A percentile compares a stretch with the other conserved stretches of the same genome.
These are phyloP conservation scores for Ophioderma brevispina DNA, from an alignment of 35 echinoderm and acorn worm genomes.

Conservation along the genomic window DNA sequence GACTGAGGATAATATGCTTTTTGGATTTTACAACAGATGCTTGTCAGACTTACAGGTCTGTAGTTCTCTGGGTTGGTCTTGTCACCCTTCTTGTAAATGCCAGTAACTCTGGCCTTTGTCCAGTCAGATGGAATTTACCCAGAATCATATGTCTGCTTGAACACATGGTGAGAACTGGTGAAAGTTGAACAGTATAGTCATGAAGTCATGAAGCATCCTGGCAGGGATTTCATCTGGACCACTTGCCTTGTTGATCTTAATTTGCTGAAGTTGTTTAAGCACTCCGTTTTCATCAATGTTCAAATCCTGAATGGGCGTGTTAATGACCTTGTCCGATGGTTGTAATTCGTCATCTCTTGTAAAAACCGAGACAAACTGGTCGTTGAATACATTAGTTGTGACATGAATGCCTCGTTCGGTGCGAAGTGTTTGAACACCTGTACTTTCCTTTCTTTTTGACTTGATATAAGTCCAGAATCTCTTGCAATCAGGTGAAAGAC, in stretches of 20 bases:
- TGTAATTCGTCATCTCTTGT: neutral
- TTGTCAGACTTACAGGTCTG: slow-evolving; percentile 41
- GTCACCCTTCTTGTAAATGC: slow-evolving; percentile 40
- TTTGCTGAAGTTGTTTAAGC: slow-evolving; percentile 12
- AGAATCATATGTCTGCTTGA: slow-evolving; percentile 14
- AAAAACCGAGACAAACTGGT: slow-evolving; percentile 24
- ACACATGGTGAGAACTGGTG: slow-evolving; percentile 31
- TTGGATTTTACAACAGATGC: slow-evolving; percentile 46
- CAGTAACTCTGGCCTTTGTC: slow-evolving; percentile 27
- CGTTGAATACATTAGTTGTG: neutral
- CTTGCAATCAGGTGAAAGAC: slow-evolving; percentile 12
- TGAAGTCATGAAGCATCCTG: neutral
- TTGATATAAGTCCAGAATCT: slow-evolving; percentile 51
- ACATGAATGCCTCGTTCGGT: neutral
- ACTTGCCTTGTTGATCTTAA: slow-evolving; percentile 18
- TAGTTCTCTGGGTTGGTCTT: slow-evolving; percentile 48
- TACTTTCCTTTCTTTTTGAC: neutral
- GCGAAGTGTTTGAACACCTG: slow-evolving; percentile 9
- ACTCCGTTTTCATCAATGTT: neutral
- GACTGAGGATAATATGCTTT: slow-evolving; percentile 44
- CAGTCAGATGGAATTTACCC: slow-evolving; percentile 35
- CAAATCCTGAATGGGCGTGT: neutral
- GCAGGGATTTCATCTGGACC: slow-evolving; percentile 40
- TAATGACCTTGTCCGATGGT: neutral
- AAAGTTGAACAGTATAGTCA: slow-evolving; percentile 3